These are phyloP conservation scores for Pelochelys cantorii DNA, from an alignment of 2,797 vertebrate genomes.

Conservation along the genomic window DNA sequence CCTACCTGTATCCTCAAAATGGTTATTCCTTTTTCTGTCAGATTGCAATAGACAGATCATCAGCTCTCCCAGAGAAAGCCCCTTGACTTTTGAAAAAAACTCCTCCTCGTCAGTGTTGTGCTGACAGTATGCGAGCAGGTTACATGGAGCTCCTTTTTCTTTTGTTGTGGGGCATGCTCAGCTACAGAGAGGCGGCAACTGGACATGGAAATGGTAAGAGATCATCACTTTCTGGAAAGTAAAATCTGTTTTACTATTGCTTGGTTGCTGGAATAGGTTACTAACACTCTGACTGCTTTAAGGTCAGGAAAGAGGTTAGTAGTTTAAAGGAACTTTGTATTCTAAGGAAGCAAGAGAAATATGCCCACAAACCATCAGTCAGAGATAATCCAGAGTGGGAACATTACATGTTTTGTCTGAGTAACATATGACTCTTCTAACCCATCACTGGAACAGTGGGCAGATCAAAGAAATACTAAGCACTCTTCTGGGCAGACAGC, in stretches of 20 bases:
- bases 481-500: not conserved
- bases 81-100: constrained; percentile 15
- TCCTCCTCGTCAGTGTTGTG: not conserved
- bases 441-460: constrained; percentile 47
- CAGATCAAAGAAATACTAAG: constrained; percentile 62
- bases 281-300: constrained; percentile 28
- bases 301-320: constrained; percentile 3
- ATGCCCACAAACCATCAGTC: constrained; percentile 32
- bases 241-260: not conserved
- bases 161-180: constrained; percentile 70
- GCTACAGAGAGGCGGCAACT: not conserved
- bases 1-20: fast-evolving
- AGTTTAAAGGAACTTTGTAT: constrained; percentile 46
- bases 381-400: constrained; percentile 27
- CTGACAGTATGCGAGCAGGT: constrained; percentile 43
- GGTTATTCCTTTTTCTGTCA: not conserved
- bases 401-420: constrained; percentile 48
- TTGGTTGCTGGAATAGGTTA: constrained; percentile 10
- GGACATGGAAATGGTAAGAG: constrained; percentile 50
- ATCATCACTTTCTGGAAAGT: constrained; percentile 5
- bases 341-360: constrained; percentile 55
- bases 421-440: constrained; percentile 47
- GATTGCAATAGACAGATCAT: not conserved
- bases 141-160: constrained; percentile 53
- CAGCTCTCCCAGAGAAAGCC: not conserved